phyloP scores from a whole-genome alignment of 2,888 invertebrate species.

The Drosophila neonasuta region DNA sequence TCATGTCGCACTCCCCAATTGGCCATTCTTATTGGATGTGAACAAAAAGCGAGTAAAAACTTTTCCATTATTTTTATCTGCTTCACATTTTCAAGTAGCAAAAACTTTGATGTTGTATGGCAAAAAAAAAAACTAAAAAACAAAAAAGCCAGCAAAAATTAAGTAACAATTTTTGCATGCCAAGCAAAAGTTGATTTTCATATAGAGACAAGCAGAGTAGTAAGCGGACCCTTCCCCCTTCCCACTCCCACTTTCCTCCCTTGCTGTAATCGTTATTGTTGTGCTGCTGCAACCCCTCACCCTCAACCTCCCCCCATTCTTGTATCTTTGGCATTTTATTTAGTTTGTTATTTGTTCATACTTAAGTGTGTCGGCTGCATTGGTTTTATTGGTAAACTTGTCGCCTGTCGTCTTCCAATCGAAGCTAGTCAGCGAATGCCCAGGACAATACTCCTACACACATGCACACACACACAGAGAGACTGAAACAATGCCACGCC shows the following conservation, averaged over 20 bases:
- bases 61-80: conserved; percentile 78
- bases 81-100: conserved; percentile 75
- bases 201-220: conserved; percentile 41
- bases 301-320: conserved; percentile 45
- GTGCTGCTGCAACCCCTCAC: conserved; percentile 11
- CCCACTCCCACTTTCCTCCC: background rate
- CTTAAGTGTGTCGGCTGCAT: conserved; percentile 77
- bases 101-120: conserved; percentile 73
- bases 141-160: conserved; percentile 67
- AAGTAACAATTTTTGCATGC: conserved; percentile 72
- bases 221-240: conserved; percentile 10
- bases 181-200: conserved; percentile 74
- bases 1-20: conserved; percentile 8
- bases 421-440: conserved; percentile 69
- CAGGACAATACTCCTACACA: conserved; percentile 68
- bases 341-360: conserved; percentile 78
- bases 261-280: conserved; percentile 59
- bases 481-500: conserved; percentile 17
- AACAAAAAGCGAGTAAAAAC: conserved; percentile 60
- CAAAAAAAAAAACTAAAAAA: conserved; percentile 42
- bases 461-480: conserved; percentile 15
- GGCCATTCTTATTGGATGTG: conserved; percentile 30
- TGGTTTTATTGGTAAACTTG: conserved; percentile 77
- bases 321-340: conserved; percentile 72
- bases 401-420: conserved; percentile 77